phyloP scores from a whole-genome alignment of 2,888 invertebrate genomes.

The Tenodera sinensis region DNA sequence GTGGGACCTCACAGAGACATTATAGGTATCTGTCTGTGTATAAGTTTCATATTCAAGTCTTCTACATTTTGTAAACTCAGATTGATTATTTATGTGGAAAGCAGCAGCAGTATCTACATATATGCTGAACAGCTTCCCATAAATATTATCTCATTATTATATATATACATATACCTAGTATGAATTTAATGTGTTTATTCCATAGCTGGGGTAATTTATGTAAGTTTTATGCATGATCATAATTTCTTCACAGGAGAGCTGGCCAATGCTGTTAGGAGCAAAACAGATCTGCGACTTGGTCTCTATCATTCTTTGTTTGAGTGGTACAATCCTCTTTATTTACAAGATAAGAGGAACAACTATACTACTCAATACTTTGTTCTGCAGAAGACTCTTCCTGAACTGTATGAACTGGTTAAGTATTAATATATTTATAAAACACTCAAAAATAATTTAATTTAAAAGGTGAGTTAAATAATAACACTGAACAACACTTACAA shows the following conservation, averaged over 20 bases:
- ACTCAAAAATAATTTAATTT: no score
- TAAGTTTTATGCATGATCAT: not conserved
- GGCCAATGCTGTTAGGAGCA: constrained; percentile 60
- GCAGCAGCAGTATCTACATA: no score
- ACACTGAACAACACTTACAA: no score
- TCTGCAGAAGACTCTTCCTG: constrained; percentile 69
- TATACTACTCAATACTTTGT: constrained; percentile 66
- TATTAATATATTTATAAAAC: not conserved
- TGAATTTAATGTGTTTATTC: no score
- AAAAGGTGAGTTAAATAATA: no score
- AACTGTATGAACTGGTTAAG: constrained; percentile 69
- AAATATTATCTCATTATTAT: no score
- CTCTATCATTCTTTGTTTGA: constrained; percentile 83
- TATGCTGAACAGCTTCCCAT: no score
- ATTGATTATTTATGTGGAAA: no score
- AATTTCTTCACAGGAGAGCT: constrained; percentile 55
- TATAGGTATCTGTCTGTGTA: constrained; percentile 51
- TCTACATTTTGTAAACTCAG: no score
- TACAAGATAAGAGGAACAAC: constrained; percentile 61
- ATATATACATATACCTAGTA: no score
- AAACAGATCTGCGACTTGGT: constrained; percentile 68
- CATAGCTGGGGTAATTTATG: no score
- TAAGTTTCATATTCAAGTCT: not conserved
- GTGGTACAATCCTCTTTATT: constrained; percentile 82
- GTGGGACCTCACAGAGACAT: constrained; percentile 75